phyloP scores from a whole-genome alignment of 2,113 vertebrate genomes.

The Zootoca vivipara region DNA sequence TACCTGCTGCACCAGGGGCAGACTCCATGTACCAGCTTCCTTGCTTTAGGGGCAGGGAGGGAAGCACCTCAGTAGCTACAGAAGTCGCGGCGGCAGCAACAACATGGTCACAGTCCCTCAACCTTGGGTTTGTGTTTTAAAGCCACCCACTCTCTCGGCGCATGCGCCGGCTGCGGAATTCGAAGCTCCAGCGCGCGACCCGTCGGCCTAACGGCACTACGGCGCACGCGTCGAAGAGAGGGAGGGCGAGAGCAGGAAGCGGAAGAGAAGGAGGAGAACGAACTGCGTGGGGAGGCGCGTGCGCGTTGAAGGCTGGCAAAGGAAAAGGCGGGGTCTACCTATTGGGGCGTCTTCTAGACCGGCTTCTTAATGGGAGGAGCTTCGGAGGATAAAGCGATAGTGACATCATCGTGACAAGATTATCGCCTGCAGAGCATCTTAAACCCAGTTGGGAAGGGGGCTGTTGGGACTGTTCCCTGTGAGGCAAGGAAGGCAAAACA shows the following conservation, averaged over 20 bases:
- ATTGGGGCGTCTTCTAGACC: background rate
- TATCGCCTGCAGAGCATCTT: too few species aligned
- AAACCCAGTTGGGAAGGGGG: too few species aligned
- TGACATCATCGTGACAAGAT: too few species aligned
- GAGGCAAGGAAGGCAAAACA: too few species aligned
- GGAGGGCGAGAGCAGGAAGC: background rate
- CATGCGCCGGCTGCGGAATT: background rate
- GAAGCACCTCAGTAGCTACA: background rate
- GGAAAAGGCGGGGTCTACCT: too few species aligned
- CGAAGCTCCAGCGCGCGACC: background rate
- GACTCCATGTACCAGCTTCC: conserved; percentile 52
- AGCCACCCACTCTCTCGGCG: too few species aligned
- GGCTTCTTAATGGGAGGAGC: background rate
- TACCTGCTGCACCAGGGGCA: conserved; percentile 51
- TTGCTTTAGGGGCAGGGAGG: background rate
- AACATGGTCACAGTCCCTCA: background rate
- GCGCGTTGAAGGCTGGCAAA: background rate
- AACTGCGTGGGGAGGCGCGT: background rate
- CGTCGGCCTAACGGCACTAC: background rate
- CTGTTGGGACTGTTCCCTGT: too few species aligned
- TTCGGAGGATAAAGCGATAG: background rate
- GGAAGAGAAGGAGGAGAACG: background rate
- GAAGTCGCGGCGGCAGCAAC: background rate
- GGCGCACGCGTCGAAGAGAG: background rate
- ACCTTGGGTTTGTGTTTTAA: too few species aligned